phyloP scores from a whole-genome alignment of 2,113 vertebrate genomes.

The Antechinus stuartii region DNA sequence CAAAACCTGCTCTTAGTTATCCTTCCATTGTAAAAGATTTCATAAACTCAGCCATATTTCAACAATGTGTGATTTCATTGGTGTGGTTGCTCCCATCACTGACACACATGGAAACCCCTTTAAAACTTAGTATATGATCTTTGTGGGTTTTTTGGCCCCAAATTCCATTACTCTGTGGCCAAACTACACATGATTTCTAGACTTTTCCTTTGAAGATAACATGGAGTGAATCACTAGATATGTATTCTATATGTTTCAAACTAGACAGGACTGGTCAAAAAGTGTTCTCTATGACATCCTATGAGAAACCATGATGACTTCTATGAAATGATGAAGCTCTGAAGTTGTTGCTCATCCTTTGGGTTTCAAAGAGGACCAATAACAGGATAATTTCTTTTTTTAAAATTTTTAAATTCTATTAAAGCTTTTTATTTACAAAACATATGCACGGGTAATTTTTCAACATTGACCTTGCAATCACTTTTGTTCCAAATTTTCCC shows the following conservation, averaged over 20 bases:
- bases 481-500: no score
- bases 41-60: not conserved
- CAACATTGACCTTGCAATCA: no score
- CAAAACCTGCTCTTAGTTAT: not conserved
- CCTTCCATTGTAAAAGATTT: not conserved
- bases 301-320: not conserved
- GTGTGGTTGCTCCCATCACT: not conserved
- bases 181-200: not conserved
- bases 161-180: not conserved
- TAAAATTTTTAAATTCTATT: no score
- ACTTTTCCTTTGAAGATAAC: not conserved
- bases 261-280: not conserved
- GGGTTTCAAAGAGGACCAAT: no score
- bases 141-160: not conserved
- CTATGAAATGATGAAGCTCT: not conserved
- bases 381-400: no score
- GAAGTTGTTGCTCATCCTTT: not conserved
- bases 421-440: no score
- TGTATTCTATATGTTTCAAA: not conserved
- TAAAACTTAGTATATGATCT: not conserved
- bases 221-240: not conserved
- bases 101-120: not conserved
- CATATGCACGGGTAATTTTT: no score
- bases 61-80: not conserved
- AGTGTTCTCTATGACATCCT: not conserved